Base-by-base conservation (phyloP, 2,888 invertebrate species). In the Diaperis boleti region DNA sequence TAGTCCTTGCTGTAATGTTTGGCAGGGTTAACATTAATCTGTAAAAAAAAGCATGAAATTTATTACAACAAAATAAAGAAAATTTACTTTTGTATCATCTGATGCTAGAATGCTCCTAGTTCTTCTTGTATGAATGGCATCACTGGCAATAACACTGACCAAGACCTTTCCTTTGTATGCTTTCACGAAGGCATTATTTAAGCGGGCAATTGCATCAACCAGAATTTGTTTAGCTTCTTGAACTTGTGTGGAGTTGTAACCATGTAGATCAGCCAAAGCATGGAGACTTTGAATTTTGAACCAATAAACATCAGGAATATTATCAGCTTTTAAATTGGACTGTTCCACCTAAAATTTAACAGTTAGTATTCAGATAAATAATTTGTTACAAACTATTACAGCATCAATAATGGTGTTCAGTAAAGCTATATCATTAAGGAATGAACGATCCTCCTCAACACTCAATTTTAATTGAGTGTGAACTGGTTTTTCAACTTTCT, bases 1-100 rank as follows among this genome's bases (percentile, higher is more conserved):
- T 92, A 95, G 77, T 93, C 86, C 10, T 85, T 84, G 47, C 83
- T 82, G 78, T 92, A 92, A 47, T 82, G 81, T 69, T 85, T 83
- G 8, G 88, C 87, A 62, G 86, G 75, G 67, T 88, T 88, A 59
- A 20, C 20, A 8, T 26, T 26, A n/a, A n/a, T n/a, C n/a, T n/a
- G n/a, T n/a, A n/a, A n/a, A n/a, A n/a, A n/a, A n/a, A n/a, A n/a
- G n/a, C n/a, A n/a, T n/a, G n/a, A n/a, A n/a, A 26, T 5, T 5
- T 26, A 26, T n/a, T 8, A 3, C 26, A 8, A 3, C 6, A 26
- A 26, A 2, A 5, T 26, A 5, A 8, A 8, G 1, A 6, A 26
- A 1, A 26, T n/a, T 26, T 26, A 26, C 26, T 8, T 47, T 66
- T 15, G 44, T 77, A 76, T 31, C 78, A 74, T 15, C 68, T 26